Base-by-base conservation (phyloP, 2,113 vertebrate species). In the Brachypteracias leptosomus region DNA sequence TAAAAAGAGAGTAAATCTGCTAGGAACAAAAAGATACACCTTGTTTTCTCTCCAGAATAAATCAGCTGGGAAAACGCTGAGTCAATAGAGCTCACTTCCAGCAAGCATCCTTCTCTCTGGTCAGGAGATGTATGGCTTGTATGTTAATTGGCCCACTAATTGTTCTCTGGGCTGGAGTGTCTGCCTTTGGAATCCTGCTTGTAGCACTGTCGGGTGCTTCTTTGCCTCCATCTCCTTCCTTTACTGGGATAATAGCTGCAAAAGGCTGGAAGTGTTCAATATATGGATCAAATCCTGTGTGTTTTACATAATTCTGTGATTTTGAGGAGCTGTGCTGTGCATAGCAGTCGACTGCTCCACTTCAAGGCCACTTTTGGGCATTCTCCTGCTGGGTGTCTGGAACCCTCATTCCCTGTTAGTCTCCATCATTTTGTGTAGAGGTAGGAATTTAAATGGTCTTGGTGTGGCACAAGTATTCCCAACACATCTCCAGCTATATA, bases 311-410 rank as follows among this genome's bases (percentile, higher is more conserved):
- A 16, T 25, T 10, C 58, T 36, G 57, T 57, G 35, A 40, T 42
- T 65, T 28, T 65, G 38, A 65, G 57, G 58, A 46, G 42, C 46
- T 29, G 2, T 33, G 58, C 52, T n/a, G 72, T 10, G 47, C 38
- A 1, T 2, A 31, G 31, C 52, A 22, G 1, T 0, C 9, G 8
- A 7, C n/a, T 7, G 28, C 44, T 61, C 16, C 20, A 0, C 13
- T 75, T 18, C 35, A 52, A 55, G 61, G 40, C 51, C 55, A 0
- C 20, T 20, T 10, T 4, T 8, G 78, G 91, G 14, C 19, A 3
- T 6, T 38, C n/a, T 52, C 10, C 75, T 44, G 79, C 35, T 33
- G 25, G 28, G 5, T 12, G 25, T 2, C 66, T 35, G 29, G 20
- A 72, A 31, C 4, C 25, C 38, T 76, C 2, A 0, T 33, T n/a